Base-by-base conservation (phyloP, 1,140 invertebrate genomes). In the Neotoxoptera formosana region DNA sequence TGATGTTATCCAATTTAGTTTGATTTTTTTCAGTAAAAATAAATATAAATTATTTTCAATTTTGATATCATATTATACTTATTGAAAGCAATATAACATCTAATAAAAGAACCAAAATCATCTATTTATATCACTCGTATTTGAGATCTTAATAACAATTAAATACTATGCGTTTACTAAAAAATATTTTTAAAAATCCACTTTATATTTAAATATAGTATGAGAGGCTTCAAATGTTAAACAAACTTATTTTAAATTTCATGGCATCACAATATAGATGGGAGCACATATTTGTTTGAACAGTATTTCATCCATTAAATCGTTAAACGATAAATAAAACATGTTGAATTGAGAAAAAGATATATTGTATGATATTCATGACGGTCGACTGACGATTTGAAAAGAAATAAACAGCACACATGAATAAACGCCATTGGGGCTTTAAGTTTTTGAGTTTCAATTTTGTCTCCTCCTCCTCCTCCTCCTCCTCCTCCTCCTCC, bases 371-470 rank as follows among this genome's bases (percentile, higher is more conserved):
- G n/a, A 36, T 83, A 36, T 17, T 34, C 34, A 7, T 23, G 7
- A 67, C 14, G 17, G 30, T n/a, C 60, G 41, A 36, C 36, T 45
- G 30, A 67, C 60, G 41, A 36, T 81, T 45, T 84, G 11, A 25
- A 84, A 84, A 45, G 17, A 9, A 45, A 30, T 17, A 25, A 84
- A 84, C 9, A 9, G 36, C 36, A 84, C 11, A 41, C 83, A 17
- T 14, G 45, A 45, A 41, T 47, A 47, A 86, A 86, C 25, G 30
- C 47, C 14, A 21, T n/a, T 41, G 21, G 41, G 9, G 47, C 14
- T 48, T 48, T 88, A 51, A 51, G 47, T 88, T 88, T 88, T 88
- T 45, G 30, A 88, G 47, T 47, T 47, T 88, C 86, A 88, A 88
- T 88, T 88, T 88, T 34, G 17, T 30, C n/a, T 53, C n/a, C 7